Conservation (phyloP, 2,888 invertebrate genomes). For the Drosophila monieri region DNA sequence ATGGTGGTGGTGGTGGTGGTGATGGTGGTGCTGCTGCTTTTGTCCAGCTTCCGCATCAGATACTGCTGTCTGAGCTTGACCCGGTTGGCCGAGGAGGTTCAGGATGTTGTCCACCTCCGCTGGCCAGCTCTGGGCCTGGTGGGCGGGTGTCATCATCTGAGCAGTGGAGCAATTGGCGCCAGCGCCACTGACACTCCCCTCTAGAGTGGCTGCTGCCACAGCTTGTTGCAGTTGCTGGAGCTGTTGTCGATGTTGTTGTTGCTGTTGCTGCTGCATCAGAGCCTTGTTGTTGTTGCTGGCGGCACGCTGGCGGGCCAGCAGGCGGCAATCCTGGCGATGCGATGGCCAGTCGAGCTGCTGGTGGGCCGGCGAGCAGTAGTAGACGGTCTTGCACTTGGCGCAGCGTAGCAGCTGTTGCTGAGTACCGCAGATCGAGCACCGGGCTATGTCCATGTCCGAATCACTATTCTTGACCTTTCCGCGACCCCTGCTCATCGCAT, state of each 20-base stretch:
- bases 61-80: not conserved
- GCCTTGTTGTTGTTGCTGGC: slow-evolving; percentile 57
- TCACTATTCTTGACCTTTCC: slow-evolving; percentile 67
- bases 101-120: slow-evolving; percentile 59
- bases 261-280: slow-evolving; percentile 56
- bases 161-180: slow-evolving; percentile 60
- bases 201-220: slow-evolving; percentile 66
- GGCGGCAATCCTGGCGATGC: slow-evolving; percentile 88
- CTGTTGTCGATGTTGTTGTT: slow-evolving; percentile 52
- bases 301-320: slow-evolving; percentile 81
- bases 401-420: slow-evolving; percentile 87
- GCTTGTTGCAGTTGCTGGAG: slow-evolving; percentile 75
- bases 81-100: slow-evolving; percentile 50
- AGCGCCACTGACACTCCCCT: slow-evolving; percentile 46
- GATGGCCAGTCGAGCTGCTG: slow-evolving; percentile 91
- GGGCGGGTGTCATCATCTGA: slow-evolving; percentile 61
- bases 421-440: slow-evolving; percentile 80
- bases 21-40: slow-evolving; percentile 16
- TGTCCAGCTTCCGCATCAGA: slow-evolving; percentile 11
- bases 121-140: slow-evolving; percentile 62
- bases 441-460: slow-evolving; percentile 46
- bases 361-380: slow-evolving; percentile 92
- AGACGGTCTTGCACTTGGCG: slow-evolving; percentile 89
- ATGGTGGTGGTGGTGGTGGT: slow-evolving; percentile 61
- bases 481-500: slow-evolving; percentile 59